phyloP scores from a whole-genome alignment of 2,797 vertebrate species.

The Stomatorhinus walkeri region DNA sequence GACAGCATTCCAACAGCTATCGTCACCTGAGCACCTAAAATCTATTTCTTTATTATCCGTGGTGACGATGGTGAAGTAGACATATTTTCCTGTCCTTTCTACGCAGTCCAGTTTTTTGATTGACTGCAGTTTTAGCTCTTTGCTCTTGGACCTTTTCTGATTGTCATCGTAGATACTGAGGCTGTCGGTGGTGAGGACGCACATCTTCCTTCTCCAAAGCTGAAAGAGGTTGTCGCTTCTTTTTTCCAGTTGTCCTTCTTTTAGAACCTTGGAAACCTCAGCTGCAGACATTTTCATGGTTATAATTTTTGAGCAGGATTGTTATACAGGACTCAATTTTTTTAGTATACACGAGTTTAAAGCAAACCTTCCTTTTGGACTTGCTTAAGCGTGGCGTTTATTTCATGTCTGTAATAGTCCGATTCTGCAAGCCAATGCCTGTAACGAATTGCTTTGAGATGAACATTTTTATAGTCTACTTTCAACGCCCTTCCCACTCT shows the following conservation, averaged over 20 bases:
- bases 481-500: slow-evolving; percentile 13
- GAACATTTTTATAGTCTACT: slow-evolving; percentile 6
- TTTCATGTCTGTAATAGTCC: not conserved
- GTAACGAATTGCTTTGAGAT: not conserved
- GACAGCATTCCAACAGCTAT: slow-evolving; percentile 84
- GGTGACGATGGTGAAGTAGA: slow-evolving; percentile 97
- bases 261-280: slow-evolving; percentile 68
- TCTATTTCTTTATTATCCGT: slow-evolving; percentile 91
- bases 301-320: not conserved
- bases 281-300: slow-evolving; percentile 64
- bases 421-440: not conserved
- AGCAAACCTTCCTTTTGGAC: not conserved
- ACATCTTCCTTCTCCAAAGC: slow-evolving; percentile 92
- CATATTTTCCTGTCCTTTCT: slow-evolving; percentile 89
- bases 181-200: slow-evolving; percentile 84
- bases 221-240: slow-evolving; percentile 91
- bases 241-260: slow-evolving; percentile 94
- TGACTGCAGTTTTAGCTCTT: slow-evolving; percentile 83
- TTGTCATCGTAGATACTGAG: slow-evolving; percentile 79
- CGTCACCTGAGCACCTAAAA: slow-evolving; percentile 81
- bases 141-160: slow-evolving; percentile 71
- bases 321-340: not conserved
- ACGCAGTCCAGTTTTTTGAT: slow-evolving; percentile 95
- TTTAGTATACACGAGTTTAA: not conserved
- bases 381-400: not conserved